These are phyloP conservation scores for Neria commutata DNA, from an alignment of 2,888 invertebrate species.

Conservation along the genomic window DNA sequence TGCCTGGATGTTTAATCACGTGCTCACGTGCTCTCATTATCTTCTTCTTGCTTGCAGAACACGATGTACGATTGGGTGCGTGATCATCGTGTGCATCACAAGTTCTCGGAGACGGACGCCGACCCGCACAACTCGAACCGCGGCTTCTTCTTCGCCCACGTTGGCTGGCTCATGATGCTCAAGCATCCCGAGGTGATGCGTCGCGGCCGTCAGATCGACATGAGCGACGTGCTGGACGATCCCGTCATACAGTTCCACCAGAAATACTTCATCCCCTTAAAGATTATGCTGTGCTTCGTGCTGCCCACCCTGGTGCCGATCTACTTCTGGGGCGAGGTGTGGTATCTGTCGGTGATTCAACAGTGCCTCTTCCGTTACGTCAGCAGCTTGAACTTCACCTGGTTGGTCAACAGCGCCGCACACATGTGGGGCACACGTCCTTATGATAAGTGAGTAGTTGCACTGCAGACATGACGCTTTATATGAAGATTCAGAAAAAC, in stretches of 20 bases:
- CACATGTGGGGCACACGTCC: slow-evolving; percentile 78
- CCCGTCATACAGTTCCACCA: slow-evolving; percentile 80
- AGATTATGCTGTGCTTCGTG: slow-evolving; percentile 72
- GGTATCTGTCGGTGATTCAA: slow-evolving; percentile 70
- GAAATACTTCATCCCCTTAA: slow-evolving; percentile 72
- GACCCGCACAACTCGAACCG: slow-evolving; percentile 82
- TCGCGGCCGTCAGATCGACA: slow-evolving; percentile 80
- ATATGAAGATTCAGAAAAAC: too few species aligned
- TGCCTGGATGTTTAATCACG: background rate
- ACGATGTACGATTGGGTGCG: slow-evolving; percentile 87
- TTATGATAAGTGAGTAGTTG: slow-evolving; percentile 72
- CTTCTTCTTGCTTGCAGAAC: slow-evolving; percentile 70
- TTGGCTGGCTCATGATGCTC: slow-evolving; percentile 90
- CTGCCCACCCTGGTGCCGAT: slow-evolving; percentile 75
- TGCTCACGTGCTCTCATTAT: slow-evolving; percentile 9
- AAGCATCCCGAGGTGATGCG: slow-evolving; percentile 85
- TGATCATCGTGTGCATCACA: slow-evolving; percentile 81
- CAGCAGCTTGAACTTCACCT: slow-evolving; percentile 79
- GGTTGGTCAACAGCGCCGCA: slow-evolving; percentile 89
- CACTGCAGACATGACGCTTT: too few species aligned
- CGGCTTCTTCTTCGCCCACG: slow-evolving; percentile 91
- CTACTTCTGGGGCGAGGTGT: slow-evolving; percentile 73
- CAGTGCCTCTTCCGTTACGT: slow-evolving; percentile 75
- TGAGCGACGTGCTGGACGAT: slow-evolving; percentile 79
- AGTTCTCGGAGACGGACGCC: slow-evolving; percentile 81